phyloP scores from a whole-genome alignment of 2,888 invertebrate species.

The Eristalis intricaria region DNA sequence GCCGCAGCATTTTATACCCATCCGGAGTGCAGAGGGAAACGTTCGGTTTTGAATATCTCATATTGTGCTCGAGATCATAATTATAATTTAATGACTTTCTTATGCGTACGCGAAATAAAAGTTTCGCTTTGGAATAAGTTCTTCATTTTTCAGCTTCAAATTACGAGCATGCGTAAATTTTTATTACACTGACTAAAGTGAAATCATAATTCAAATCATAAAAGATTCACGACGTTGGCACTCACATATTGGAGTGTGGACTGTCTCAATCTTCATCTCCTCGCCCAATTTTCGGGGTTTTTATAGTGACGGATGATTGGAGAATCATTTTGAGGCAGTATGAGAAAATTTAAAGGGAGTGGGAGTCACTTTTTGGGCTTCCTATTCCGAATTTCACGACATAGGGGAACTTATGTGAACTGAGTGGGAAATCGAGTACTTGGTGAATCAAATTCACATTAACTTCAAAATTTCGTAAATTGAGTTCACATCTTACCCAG shows the following conservation, averaged over 20 bases:
- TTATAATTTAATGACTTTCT: conserved; percentile 30
- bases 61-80: background rate
- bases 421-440: too few species aligned
- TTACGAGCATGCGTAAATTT: background rate
- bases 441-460: too few species aligned
- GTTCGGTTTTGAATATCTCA: background rate
- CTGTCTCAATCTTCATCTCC: background rate
- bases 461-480: too few species aligned
- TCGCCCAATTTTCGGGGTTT: background rate
- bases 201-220: background rate
- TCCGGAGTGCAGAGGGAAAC: background rate
- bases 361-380: too few species aligned
- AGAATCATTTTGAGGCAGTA: background rate
- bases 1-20: background rate
- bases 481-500: too few species aligned
- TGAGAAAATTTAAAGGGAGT: background rate
- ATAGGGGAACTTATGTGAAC: too few species aligned
- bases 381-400: too few species aligned
- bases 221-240: background rate
- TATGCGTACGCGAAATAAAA: conserved; percentile 9
- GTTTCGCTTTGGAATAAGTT: background rate
- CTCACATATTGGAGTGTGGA: background rate
- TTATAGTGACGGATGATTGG: background rate
- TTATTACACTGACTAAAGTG: conserved; percentile 17
- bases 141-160: background rate